These are phyloP conservation scores for Conomelus anceps DNA, from an alignment of 2,888 invertebrate genomes.

Conservation along the genomic window DNA sequence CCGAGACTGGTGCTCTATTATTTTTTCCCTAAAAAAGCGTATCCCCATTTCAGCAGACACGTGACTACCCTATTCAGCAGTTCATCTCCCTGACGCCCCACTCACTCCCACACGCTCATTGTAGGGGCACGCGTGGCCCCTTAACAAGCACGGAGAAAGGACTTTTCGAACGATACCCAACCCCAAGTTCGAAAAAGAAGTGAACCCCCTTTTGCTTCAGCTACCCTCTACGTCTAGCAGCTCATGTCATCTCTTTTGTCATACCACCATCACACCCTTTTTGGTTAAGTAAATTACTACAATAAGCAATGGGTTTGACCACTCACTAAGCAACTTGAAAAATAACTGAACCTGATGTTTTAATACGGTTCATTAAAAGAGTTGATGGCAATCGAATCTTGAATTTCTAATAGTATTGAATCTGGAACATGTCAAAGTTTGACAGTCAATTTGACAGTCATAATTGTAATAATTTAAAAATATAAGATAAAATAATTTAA, in stretches of 20 bases:
- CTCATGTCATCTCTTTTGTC: neutral
- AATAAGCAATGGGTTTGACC: neutral
- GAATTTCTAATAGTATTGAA: too few relatives aligned
- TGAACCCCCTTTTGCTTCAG: neutral
- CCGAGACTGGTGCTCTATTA: neutral
- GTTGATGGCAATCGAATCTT: too few relatives aligned
- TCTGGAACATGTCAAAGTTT: too few relatives aligned
- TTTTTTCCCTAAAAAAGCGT: neutral
- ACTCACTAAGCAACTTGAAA: neutral
- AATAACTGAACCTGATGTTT: neutral
- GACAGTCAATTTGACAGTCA: too few relatives aligned
- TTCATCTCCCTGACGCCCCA: neutral
- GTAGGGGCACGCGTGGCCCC: neutral
- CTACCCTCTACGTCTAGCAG: neutral
- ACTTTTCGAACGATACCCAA: too few relatives aligned
- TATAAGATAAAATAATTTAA: too few relatives aligned
- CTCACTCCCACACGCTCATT: neutral
- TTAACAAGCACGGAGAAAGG: neutral
- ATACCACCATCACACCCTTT: neutral
- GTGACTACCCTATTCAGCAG: neutral
- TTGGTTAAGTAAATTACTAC: neutral
- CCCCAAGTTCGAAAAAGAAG: neutral
- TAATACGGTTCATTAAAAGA: neutral
- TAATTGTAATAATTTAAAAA: too few relatives aligned
- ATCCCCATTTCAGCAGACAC: neutral